Evolutionary conservation across 2,888 invertebrate species (phyloP).

Genomic region (Eugnorisma glareosa): DNA sequence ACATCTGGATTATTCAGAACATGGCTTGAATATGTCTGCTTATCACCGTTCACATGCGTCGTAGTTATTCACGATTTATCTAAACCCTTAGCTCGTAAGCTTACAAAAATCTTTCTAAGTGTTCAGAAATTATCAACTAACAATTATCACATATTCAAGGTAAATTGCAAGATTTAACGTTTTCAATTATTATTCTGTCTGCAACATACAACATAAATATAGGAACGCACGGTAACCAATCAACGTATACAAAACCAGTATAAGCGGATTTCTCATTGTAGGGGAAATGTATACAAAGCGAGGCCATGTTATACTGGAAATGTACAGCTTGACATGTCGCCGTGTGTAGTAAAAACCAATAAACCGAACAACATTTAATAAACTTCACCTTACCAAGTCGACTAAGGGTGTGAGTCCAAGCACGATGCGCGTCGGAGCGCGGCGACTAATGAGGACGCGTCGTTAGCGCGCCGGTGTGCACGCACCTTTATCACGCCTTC

Average conservation of each 20-base stretch:
- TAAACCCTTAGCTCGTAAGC: too few relatives aligned
- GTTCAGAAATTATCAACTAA: too few relatives aligned
- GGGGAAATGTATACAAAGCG: not conserved
- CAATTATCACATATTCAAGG: not conserved
- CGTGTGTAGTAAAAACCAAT: not conserved
- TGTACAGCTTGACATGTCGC: not conserved
- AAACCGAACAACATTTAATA: not conserved
- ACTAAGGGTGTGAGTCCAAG: constrained; percentile 21
- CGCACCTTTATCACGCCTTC: constrained; percentile 28
- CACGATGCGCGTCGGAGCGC: constrained; percentile 14
- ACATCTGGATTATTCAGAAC: too few relatives aligned
- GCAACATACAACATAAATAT: not conserved
- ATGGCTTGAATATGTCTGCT: too few relatives aligned
- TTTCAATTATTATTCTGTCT: not conserved
- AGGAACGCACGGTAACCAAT: not conserved
- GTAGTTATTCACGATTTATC: too few relatives aligned
- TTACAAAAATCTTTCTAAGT: too few relatives aligned
- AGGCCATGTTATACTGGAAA: not conserved
- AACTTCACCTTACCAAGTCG: constrained; percentile 7
- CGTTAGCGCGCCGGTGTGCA: constrained; percentile 22
- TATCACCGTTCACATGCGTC: not conserved
- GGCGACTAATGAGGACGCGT: constrained; percentile 30
- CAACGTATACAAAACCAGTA: not conserved
- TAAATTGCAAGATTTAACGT: not conserved
- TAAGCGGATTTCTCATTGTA: not conserved